Evolutionary conservation across 2,113 vertebrate genomes (phyloP), one percentile per base, ranked within the genome.

Genomic region (Uria aalge): DNA sequence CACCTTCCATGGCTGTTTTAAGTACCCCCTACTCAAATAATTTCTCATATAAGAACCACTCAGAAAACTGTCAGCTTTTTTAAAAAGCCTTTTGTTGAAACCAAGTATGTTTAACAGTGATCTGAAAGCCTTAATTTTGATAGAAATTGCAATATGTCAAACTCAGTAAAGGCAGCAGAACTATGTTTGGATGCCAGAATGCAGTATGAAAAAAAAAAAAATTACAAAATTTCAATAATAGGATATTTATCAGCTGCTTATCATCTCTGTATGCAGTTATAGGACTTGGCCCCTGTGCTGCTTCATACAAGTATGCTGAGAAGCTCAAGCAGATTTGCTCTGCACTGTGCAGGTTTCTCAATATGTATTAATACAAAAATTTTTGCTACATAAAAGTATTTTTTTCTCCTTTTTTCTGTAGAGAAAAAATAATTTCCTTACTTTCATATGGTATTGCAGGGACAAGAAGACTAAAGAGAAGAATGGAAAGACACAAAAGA

Each of bases 71-170:
- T 43, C 66, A 66, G 34, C 41, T 94, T 95, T 85, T 86, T 60
- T 55, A 53, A 53, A 85, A 82, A 92, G 48, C 27, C 57, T 73
- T 89, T 94, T 92, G n/a, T 47, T 88, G 27, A 75, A 93, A 75
- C 2, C 18, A 62, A n/a, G 19, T 60, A 56, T 16, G 32, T 38
- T 71, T 71, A 94, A 72, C 24, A 47, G 11, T 15, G 29, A 82
- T 76, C 57, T 27, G 62, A 79, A 90, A 88, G 48, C 47, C 75
- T 80, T 57, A 45, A 88, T 88, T 88, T 45, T 69, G 55, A 79
- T 18, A 66, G 81, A 91, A 88, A 85, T 10, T 86, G 68, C 80
- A 86, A 6, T 32, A 69, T 48, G 53, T 64, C 74, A 88, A 77
- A 67, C 60, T 81, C 71, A n/a, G 48, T 57, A 76, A 77, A 84